Percentiles rank a stretch among this genome's conserved stretches.
Conservation (phyloP, 2,888 invertebrate genomes). For the Colletes collaris region DNA sequence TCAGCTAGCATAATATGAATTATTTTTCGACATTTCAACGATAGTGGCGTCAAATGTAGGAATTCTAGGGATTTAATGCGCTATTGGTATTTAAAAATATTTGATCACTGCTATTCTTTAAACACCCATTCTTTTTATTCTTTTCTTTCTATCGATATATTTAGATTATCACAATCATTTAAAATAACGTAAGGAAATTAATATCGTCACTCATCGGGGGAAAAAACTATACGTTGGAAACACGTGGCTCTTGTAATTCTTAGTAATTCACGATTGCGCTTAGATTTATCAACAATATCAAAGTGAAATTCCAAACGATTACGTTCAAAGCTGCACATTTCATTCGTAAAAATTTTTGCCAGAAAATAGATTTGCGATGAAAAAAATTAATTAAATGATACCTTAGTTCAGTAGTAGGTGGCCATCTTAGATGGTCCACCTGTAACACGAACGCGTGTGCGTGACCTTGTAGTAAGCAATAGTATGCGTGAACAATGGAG, state of each 20-base stretch:
- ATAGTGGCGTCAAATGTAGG: background rate
- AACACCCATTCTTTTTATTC: too few species aligned
- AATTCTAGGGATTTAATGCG: background rate
- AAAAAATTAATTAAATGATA: conserved; percentile 1
- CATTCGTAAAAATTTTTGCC: too few species aligned
- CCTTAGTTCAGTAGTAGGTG: conserved; percentile 4
- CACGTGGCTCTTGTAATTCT: background rate
- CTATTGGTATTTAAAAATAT: too few species aligned
- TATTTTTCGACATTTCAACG: conserved; percentile 34
- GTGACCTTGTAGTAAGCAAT: too few species aligned
- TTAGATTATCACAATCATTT: too few species aligned
- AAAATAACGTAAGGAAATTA: too few species aligned
- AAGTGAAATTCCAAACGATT: background rate
- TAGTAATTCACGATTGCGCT: background rate
- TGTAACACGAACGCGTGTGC: background rate
- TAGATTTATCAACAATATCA: background rate
- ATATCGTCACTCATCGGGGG: too few species aligned
- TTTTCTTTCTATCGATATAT: too few species aligned
- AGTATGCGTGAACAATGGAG: background rate
- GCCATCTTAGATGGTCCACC: conserved; percentile 11
- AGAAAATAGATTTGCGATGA: too few species aligned
- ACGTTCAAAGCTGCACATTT: too few species aligned
- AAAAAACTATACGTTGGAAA: background rate
- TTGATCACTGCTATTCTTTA: background rate
- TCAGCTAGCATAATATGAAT: conserved; percentile 22